Conservation (phyloP, 2,797 vertebrate genomes). For the Artibeus lituratus region DNA sequence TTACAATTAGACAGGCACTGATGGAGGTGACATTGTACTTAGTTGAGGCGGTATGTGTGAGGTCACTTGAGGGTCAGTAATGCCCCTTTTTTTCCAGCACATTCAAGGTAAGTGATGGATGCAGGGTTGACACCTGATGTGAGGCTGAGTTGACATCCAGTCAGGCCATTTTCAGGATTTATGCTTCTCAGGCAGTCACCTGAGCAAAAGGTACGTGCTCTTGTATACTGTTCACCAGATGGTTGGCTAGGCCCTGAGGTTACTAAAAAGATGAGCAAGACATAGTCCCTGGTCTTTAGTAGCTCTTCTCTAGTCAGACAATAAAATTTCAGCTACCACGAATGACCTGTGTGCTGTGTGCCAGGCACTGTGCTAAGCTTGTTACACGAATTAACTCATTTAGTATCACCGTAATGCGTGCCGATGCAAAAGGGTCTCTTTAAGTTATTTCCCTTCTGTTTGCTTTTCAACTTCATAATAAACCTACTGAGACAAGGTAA, state of each 20-base stretch:
- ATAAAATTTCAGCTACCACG: background rate
- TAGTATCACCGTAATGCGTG: background rate
- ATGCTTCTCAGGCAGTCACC: background rate
- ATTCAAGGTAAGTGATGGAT: background rate
- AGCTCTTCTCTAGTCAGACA: background rate
- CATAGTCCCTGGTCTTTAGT: background rate
- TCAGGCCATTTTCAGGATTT: background rate
- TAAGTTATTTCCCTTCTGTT: background rate
- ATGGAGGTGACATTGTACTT: background rate
- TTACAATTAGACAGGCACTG: background rate
- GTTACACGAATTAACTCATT: background rate
- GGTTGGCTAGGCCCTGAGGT: background rate
- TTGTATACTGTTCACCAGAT: background rate
- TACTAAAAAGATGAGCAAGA: background rate
- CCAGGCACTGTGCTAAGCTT: background rate
- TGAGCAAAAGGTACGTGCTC: background rate
- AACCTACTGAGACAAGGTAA: background rate
- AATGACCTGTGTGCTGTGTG: background rate
- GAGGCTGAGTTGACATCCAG: background rate
- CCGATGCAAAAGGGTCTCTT: background rate
- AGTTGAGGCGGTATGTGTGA: background rate
- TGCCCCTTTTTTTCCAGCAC: background rate
- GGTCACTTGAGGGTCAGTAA: conserved; percentile 40
- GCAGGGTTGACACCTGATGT: background rate
- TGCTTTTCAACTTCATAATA: background rate